Base-by-base conservation (phyloP, 2,888 invertebrate genomes). In the Ganaspis brasiliensis region DNA sequence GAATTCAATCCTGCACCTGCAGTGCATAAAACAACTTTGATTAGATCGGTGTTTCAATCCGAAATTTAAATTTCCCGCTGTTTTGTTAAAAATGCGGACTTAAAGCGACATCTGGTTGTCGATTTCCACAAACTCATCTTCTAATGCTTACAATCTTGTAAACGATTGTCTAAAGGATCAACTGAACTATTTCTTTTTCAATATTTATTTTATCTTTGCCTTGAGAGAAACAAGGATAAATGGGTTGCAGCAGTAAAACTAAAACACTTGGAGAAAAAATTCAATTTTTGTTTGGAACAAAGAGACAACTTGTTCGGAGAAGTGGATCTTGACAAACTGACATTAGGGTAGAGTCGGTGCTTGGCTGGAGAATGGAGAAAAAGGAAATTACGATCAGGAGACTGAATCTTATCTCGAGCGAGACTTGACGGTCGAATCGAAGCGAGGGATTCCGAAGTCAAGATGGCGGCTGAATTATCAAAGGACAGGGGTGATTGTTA, bases 371-470 rank as follows among this genome's bases (percentile, higher is more conserved):
- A 67, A 67, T 67, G 21, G n/a, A 40, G n/a, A 40, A 9, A 24
- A 37, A 45, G 40, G 40, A 40, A 67, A 67, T 67, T 67, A 67
- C 63, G n/a, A 67, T 24, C 19, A 12, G 6, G 37, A 19, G 63
- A 21, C 21, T 56, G 26, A 56, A 67, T 26, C 24, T 67, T 67
- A 67, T 67, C 24, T 63, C 61, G 37, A 37, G 37, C 61, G 14
- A 63, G 19, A 63, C 61, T 63, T 63, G 61, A 63, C 37, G 61
- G 14, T 16, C 61, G 61, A 37, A 63, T 63, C 37, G 21, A 63
- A 63, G 63, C 40, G 52, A 21, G 16, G 63, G 21, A 63, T 40
- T 21, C n/a, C 24, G 2, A 63, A 63, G 40, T 40, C 21, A 63
- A 63, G 21, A 63, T 63, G 63, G 63, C 24, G 40, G 40, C 21